phyloP scores from a whole-genome alignment of 2,888 invertebrate genomes.

The Melieria crassipennis region DNA sequence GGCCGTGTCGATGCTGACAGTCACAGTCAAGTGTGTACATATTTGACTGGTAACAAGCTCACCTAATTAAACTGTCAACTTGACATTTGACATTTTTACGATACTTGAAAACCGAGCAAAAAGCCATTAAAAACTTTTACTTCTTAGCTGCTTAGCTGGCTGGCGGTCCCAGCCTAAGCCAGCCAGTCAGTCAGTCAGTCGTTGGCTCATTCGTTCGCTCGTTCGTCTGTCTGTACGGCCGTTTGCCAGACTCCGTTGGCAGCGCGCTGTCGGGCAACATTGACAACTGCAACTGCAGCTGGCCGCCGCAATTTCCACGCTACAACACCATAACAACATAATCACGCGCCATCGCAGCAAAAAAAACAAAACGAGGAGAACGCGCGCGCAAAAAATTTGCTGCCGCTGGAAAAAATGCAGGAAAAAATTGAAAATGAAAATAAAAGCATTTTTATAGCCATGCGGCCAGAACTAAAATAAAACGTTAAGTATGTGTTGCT shows the following conservation, averaged over 20 bases:
- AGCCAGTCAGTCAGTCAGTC: too few species aligned
- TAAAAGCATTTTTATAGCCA: slow-evolving; percentile 53
- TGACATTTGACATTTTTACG: slow-evolving; percentile 62
- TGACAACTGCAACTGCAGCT: slow-evolving; percentile 34
- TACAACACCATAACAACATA: slow-evolving; percentile 48
- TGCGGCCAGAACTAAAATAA: slow-evolving; percentile 18
- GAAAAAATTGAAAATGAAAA: slow-evolving; percentile 43
- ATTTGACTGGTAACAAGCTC: slow-evolving; percentile 35
- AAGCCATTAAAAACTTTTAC: slow-evolving; percentile 25
- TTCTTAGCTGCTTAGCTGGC: slow-evolving; percentile 1
- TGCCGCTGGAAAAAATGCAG: slow-evolving; percentile 47
- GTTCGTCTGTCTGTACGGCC: too few species aligned
- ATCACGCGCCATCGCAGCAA: slow-evolving; percentile 19
- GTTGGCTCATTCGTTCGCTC: too few species aligned
- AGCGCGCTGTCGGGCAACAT: slow-evolving; percentile 13
- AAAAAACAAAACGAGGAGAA: slow-evolving; percentile 10
- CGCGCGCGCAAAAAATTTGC: slow-evolving; percentile 39
- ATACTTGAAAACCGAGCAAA: slow-evolving; percentile 34
- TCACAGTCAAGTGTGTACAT: too few species aligned
- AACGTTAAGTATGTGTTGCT: slow-evolving; percentile 62
- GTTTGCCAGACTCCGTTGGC: neutral
- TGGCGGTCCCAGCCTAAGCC: neutral
- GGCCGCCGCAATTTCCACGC: slow-evolving; percentile 31
- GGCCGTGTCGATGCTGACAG: too few species aligned
- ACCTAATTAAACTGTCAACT: slow-evolving; percentile 59